Evolutionary conservation across 2,797 vertebrate species (phyloP).

Genomic region (Luscinia megarhynchos): DNA sequence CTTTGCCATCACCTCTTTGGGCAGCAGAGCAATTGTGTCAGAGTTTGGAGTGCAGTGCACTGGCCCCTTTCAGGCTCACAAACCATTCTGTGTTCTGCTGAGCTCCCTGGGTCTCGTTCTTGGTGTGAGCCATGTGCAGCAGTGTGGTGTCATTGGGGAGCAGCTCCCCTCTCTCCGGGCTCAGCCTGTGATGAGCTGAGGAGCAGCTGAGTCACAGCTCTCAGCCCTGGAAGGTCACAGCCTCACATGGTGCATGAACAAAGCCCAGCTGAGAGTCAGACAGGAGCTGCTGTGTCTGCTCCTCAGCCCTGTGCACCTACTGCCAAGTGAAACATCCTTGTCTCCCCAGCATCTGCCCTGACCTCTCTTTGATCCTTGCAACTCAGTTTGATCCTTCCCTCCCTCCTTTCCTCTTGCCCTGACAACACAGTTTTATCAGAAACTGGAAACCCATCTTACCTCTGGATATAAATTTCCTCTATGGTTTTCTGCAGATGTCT

Average conservation of each 20-base stretch:
- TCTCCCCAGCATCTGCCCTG: conserved; percentile 48
- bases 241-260: not conserved
- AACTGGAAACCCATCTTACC: not conserved
- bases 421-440: not conserved
- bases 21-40: not conserved
- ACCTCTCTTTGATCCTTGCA: conserved; percentile 54
- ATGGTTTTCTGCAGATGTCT: not conserved
- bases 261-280: conserved; percentile 20
- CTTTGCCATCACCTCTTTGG: not conserved
- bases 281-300: conserved; percentile 44
- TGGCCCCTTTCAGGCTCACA: not conserved
- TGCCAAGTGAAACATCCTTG: conserved; percentile 38
- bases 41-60: not conserved
- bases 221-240: not conserved
- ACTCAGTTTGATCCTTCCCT: conserved; percentile 12
- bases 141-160: not conserved
- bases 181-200: not conserved
- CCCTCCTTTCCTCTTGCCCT: not conserved
- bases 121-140: not conserved
- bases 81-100: not conserved
- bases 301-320: not conserved
- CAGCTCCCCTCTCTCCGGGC: not conserved
- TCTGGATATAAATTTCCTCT: not conserved
- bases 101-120: not conserved
- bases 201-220: not conserved